A percentile compares a stretch with the other conserved stretches of the same genome.
These are phyloP conservation scores for Thaumatotibia leucotreta DNA, from an alignment of 1,140 invertebrate genomes.

Conservation along the genomic window DNA sequence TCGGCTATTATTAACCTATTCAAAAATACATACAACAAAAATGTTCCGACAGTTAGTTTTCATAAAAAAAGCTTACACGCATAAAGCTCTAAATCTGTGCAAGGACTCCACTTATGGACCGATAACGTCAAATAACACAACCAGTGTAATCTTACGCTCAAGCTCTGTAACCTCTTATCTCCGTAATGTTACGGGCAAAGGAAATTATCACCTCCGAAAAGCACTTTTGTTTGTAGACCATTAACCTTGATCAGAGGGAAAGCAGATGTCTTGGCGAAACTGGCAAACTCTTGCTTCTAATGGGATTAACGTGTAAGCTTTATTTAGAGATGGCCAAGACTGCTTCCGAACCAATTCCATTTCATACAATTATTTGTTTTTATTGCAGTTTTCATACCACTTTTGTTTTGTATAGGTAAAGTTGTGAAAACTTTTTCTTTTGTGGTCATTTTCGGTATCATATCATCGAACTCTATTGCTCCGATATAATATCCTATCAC, in stretches of 20 bases:
- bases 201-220: conserved; percentile 2
- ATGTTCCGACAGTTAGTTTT: too few species aligned
- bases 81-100: not conserved
- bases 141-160: not conserved
- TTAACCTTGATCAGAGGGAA: conserved; percentile 32
- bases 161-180: not conserved
- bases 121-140: not conserved
- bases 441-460: too few species aligned
- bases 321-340: not conserved
- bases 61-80: too few species aligned
- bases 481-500: too few species aligned
- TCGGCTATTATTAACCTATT: too few species aligned
- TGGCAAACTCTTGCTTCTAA: conserved; percentile 23
- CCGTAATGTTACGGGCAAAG: not conserved
- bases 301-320: conserved; percentile 22
- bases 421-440: too few species aligned
- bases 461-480: too few species aligned
- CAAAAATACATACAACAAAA: not conserved
- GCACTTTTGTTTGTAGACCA: conserved; percentile 20
- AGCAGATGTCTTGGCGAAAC: conserved; percentile 19
- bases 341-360: not conserved
- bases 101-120: not conserved
- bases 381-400: not conserved
- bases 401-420: not conserved
- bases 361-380: not conserved